These are phyloP conservation scores for Catharus fuscescens DNA, from an alignment of 2,113 vertebrate genomes.

Conservation along the genomic window DNA sequence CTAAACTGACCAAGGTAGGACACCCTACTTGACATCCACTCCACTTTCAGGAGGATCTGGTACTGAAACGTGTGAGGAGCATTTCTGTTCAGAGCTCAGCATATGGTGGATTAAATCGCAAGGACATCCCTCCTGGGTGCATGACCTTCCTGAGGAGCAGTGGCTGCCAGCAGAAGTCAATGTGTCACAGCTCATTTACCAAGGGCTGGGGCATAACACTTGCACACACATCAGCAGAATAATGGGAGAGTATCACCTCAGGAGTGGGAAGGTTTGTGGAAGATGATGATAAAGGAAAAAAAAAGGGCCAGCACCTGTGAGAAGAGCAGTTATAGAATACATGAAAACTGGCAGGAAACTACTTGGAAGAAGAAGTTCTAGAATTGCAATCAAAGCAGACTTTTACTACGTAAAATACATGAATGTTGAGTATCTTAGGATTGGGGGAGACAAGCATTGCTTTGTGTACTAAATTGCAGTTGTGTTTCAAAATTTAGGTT, in stretches of 20 bases:
- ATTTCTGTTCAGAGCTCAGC: neutral
- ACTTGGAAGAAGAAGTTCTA: neutral
- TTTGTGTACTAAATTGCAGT: rapidly evolving
- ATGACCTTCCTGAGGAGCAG: neutral
- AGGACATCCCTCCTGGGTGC: neutral
- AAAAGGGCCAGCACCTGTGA: neutral
- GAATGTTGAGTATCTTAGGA: neutral
- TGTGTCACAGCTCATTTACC: neutral
- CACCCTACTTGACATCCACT: neutral
- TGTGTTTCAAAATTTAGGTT: neutral
- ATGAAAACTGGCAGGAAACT: neutral
- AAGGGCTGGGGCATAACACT: neutral
- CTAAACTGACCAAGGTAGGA: neutral
- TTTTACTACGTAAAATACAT: neutral
- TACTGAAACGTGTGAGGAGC: neutral
- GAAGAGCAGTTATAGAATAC: neutral
- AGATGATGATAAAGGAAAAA: neutral
- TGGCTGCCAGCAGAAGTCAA: neutral
- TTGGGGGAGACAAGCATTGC: neutral
- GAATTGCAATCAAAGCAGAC: neutral
- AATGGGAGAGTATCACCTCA: neutral
- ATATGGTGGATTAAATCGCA: neutral
- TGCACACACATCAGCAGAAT: rapidly evolving
- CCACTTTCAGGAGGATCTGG: neutral
- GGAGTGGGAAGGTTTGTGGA: neutral